Evolutionary conservation across 1,140 invertebrate genomes (phyloP).

Genomic region (Geopemphigus sp.): DNA sequence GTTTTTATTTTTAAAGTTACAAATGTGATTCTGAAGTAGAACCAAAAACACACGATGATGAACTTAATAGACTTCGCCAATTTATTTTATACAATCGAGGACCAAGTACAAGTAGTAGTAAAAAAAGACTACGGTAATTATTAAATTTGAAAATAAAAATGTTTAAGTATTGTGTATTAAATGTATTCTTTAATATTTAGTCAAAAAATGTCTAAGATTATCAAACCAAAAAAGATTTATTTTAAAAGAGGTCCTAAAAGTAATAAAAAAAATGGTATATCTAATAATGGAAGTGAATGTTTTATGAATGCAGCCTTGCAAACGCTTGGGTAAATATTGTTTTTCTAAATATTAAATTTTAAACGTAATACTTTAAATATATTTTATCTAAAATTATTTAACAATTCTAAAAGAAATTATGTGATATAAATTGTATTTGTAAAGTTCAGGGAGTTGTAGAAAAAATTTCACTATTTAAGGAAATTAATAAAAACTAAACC

Average conservation of each 20-base stretch:
- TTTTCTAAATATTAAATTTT: neutral
- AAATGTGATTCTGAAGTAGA: slow-evolving; percentile 27
- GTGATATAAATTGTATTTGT: too few species aligned
- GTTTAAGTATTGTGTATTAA: neutral
- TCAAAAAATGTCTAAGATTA: neutral
- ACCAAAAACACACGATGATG: slow-evolving; percentile 35
- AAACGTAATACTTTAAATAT: neutral
- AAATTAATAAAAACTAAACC: too few species aligned
- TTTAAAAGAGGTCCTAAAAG: slow-evolving; percentile 21
- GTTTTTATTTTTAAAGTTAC: slow-evolving; percentile 35
- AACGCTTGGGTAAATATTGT: slow-evolving; percentile 64
- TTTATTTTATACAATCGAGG: slow-evolving; percentile 37
- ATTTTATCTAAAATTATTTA: slow-evolving; percentile 1
- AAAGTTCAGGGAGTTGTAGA: too few species aligned
- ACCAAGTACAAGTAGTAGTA: neutral
- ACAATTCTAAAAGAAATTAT: neutral
- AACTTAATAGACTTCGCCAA: slow-evolving; percentile 35
- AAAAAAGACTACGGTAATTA: slow-evolving; percentile 31
- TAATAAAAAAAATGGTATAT: slow-evolving; percentile 71
- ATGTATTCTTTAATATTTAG: slow-evolving; percentile 22
- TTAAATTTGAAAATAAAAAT: neutral
- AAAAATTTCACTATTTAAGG: too few species aligned
- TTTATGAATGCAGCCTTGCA: slow-evolving; percentile 88
- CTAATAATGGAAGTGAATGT: slow-evolving; percentile 83
- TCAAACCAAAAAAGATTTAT: slow-evolving; percentile 4